phyloP scores from a whole-genome alignment of 2,888 invertebrate species.

The Chymomyza fuscimana region DNA sequence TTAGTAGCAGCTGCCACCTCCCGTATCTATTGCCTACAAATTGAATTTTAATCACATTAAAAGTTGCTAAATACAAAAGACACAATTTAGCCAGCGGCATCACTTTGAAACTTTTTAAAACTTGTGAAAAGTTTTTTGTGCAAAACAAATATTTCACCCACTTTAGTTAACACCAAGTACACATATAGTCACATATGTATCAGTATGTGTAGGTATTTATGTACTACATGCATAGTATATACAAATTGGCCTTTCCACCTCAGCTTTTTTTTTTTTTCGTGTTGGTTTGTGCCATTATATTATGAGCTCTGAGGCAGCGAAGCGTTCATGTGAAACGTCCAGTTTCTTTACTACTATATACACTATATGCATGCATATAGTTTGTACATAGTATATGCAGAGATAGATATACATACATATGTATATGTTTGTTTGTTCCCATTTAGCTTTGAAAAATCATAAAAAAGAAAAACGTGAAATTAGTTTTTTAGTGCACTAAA shows the following conservation, averaged over 20 bases:
- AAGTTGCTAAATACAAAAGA: background rate
- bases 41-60: background rate
- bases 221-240: background rate
- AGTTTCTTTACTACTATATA: slow-evolving; percentile 54
- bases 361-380: slow-evolving; percentile 25
- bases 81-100: background rate
- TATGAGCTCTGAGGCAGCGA: slow-evolving; percentile 59
- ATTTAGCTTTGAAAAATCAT: background rate
- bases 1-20: background rate
- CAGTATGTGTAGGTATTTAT: background rate
- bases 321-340: slow-evolving; percentile 78
- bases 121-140: background rate
- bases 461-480: background rate
- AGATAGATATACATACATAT: slow-evolving; percentile 9
- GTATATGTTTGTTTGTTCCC: slow-evolving; percentile 15
- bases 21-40: background rate
- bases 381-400: background rate
- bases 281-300: slow-evolving; percentile 23
- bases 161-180: background rate
- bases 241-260: background rate
- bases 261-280: slow-evolving; percentile 27
- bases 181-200: background rate
- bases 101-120: background rate
- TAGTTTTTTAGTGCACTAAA: background rate
- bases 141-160: background rate